A percentile compares a stretch with the other conserved stretches of the same genome.
Conservation (phyloP, 2,113 vertebrate species). For the Planiliza haematocheilus region DNA sequence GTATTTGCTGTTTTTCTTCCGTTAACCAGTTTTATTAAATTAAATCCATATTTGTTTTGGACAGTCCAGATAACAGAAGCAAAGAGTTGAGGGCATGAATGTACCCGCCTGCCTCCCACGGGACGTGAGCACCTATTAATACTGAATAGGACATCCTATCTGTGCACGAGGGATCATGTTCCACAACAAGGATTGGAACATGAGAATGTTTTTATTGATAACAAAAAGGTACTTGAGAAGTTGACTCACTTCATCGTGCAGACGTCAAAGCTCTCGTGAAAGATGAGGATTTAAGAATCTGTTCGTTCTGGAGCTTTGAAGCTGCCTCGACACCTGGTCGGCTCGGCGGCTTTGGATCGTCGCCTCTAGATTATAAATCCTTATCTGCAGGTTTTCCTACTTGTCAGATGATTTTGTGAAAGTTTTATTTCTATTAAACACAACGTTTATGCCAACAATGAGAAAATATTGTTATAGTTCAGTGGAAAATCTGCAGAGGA, state of each 20-base stretch:
- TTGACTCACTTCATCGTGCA: not conserved
- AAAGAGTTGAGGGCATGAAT: no score
- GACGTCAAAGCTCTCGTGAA: not conserved
- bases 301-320: not conserved
- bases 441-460: no score
- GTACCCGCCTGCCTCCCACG: conserved; percentile 26
- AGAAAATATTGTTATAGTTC: no score
- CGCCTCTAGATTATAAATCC: not conserved
- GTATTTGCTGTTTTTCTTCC: not conserved
- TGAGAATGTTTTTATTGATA: conserved; percentile 15
- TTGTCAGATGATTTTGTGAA: no score
- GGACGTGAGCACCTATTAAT: conserved; percentile 14
- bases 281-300: not conserved
- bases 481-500: no score
- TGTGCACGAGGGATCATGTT: not conserved
- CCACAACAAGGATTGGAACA: conserved; percentile 18
- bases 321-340: not conserved
- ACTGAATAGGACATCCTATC: conserved; percentile 36
- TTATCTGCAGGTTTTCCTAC: not conserved
- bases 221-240: not conserved
- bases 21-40: fast-evolving
- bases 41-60: not conserved
- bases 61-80: no score
- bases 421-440: no score
- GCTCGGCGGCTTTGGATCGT: not conserved